These are phyloP conservation scores for Epinephelus moara DNA, from an alignment of 2,113 vertebrate species.

Conservation along the genomic window DNA sequence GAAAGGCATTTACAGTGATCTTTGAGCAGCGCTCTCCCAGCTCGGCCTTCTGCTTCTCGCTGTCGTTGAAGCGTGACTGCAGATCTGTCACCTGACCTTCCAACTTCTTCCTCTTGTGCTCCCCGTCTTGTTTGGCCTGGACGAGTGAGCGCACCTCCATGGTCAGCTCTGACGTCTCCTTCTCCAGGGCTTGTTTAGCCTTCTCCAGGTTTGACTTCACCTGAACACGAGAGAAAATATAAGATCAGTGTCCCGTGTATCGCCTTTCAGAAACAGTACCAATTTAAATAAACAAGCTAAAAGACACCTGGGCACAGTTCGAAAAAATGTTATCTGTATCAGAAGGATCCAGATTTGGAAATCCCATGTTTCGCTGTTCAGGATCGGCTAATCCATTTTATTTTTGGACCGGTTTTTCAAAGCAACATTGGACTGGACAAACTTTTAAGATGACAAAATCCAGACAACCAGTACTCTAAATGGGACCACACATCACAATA, in stretches of 20 bases:
- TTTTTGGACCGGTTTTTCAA: too few relatives aligned
- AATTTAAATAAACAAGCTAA: neutral
- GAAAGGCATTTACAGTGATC: conserved; percentile 85
- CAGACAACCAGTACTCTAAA: too few relatives aligned
- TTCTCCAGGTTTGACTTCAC: conserved; percentile 94
- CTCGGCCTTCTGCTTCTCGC: conserved; percentile 90
- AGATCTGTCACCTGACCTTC: conserved; percentile 93
- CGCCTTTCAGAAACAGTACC: too few relatives aligned
- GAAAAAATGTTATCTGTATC: too few relatives aligned
- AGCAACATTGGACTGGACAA: too few relatives aligned
- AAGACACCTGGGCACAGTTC: too few relatives aligned
- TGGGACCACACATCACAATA: too few relatives aligned
- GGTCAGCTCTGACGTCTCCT: conserved; percentile 90
- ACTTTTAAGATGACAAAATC: too few relatives aligned
- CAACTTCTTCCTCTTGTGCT: conserved; percentile 96
- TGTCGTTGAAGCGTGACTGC: conserved; percentile 90
- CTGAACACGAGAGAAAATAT: conserved; percentile 71
- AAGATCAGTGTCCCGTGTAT: neutral
- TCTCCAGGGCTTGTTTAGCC: conserved; percentile 93
- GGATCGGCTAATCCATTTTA: too few relatives aligned
- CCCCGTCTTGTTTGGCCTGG: conserved; percentile 93
- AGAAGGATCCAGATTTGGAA: too few relatives aligned
- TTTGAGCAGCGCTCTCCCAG: conserved; percentile 92
- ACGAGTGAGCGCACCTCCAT: conserved; percentile 89
- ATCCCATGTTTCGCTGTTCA: too few relatives aligned